A percentile compares a stretch with the other conserved stretches of the same genome.
phyloP scores from a whole-genome alignment of 2,888 invertebrate species.

The Ormyrus labotus region DNA sequence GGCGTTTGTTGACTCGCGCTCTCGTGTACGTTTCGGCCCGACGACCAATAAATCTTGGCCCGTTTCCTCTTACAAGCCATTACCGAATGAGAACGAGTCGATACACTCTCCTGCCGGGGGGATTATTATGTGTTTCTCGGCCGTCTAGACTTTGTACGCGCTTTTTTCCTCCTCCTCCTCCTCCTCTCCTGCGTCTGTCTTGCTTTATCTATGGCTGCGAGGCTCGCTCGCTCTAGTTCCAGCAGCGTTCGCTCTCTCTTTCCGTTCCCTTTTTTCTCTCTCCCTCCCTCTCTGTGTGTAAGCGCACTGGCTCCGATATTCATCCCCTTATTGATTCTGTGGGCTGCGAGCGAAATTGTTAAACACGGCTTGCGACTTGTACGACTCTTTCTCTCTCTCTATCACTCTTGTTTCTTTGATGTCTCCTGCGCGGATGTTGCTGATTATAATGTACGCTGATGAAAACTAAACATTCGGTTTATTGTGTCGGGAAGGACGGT shows the following conservation, averaged over 20 bases:
- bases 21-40: slow-evolving; percentile 64
- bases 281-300: slow-evolving; percentile 22
- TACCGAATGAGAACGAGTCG: slow-evolving; percentile 66
- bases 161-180: background rate
- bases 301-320: slow-evolving; percentile 49
- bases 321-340: slow-evolving; percentile 56
- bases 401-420: slow-evolving; percentile 46
- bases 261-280: slow-evolving; percentile 17
- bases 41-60: slow-evolving; percentile 72
- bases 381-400: slow-evolving; percentile 45
- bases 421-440: slow-evolving; percentile 5
- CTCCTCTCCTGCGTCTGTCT: slow-evolving; percentile 1
- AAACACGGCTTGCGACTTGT: slow-evolving; percentile 55
- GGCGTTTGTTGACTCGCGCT: slow-evolving; percentile 66
- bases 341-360: slow-evolving; percentile 47
- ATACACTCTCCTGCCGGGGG: background rate
- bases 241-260: background rate
- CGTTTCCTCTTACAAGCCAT: slow-evolving; percentile 72
- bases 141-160: slow-evolving; percentile 42
- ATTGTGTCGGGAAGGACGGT: slow-evolving; percentile 8
- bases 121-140: slow-evolving; percentile 38
- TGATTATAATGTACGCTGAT: slow-evolving; percentile 45
- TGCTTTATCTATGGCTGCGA: slow-evolving; percentile 2
- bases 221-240: slow-evolving; percentile 10
- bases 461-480: slow-evolving; percentile 33